Evolutionary conservation across 2,888 invertebrate species (phyloP), one percentile per base, ranked within the genome.

Genomic region (Amorpha juglandis): DNA sequence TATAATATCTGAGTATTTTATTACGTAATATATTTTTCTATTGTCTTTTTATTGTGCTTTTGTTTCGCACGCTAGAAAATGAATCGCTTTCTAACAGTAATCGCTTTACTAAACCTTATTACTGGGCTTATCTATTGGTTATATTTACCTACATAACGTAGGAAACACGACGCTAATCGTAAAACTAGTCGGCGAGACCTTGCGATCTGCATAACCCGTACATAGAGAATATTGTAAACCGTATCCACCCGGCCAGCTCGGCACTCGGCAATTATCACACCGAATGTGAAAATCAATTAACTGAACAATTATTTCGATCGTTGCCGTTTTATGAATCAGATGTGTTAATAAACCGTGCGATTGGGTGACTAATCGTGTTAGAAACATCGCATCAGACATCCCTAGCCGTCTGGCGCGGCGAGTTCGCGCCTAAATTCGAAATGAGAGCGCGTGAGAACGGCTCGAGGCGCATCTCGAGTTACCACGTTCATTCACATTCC

Each of bases 361-460:
- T 66, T 53, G 45, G 19, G 52, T 52, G 16, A 62, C 27, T 45
- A 64, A 67, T 50, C 35, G 45, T 51, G 62, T 65, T 67, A 67
- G 66, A 62, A 62, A 48, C 65, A 68, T 67, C 71, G 53, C 27
- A 51, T 64, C 53, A 72, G 65, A 66, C 77, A 74, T 78, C 78
- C 70, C 76, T 76, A 74, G 69, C 68, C 70, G 75, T 72, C 76
- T 81, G 85, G 83, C 84, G 83, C 79, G 69, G 78, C 77, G 74
- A 76, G 77, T 89, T 88, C 84, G 88, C 89, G 89, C 87, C 87
- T 79, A 89, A 91, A 87, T 88, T 87, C 75, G 78, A 89, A 90
- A 86, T 82, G 80, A 80, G 88, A 86, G 83, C 84, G 87, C 89
- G 91, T 90, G 92, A 86, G 90, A 91, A 85, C 74, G 80, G 84